Evolutionary conservation across 2,797 vertebrate genomes (phyloP), one percentile per base, ranked within the genome.

Genomic region (Menidia menidia): DNA sequence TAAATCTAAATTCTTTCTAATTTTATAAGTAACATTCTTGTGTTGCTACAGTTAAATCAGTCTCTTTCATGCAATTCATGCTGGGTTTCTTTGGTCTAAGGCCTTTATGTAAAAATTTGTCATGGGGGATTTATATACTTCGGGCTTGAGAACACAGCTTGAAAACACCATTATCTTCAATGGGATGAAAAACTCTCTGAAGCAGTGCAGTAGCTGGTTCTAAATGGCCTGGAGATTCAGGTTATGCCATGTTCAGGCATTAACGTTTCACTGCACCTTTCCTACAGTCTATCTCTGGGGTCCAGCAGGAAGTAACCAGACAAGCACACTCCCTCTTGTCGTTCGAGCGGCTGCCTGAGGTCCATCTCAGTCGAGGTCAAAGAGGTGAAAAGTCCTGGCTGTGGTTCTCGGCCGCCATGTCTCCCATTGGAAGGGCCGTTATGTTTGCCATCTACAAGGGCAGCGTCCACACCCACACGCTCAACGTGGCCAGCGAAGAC

Each of bases 381-480:
- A 87, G 93, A 12, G 88, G 94, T 50, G 94, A 96, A 86, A 97
- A 95, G 86, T 95, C 98, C 0, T 99, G 98, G 98, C 94, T 98
- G 68, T 99, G 98, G 98, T 99, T 99, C 83, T 96, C 97, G 31
- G 95, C 97, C 0, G 96, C 97, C 56, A 95, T 95, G 89, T 99
- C 98, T 68, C 95, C 97, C 71, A 96, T 99, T 3, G 97, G 97
- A 76, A 96, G 98, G 66, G 98, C 97, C 6, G 96, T 99, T 61
- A 99, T 98, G 97, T 95, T 99, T 0, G 97, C 97, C 18, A 94
- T 99, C 84, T 97, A 95, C 93, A 97, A 96, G 89, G 97, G 97
- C 81, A 96, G 95, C 68, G 96, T 98, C 80, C 95, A 96, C 88
- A 98, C 98, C 60, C 97, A 97, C 6, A 95, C 96, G 16, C 96